A percentile compares a stretch with the other conserved stretches of the same genome.
These are phyloP conservation scores for Potamilus streckersoni DNA, from an alignment of 1,140 invertebrate species.

Conservation along the genomic window DNA sequence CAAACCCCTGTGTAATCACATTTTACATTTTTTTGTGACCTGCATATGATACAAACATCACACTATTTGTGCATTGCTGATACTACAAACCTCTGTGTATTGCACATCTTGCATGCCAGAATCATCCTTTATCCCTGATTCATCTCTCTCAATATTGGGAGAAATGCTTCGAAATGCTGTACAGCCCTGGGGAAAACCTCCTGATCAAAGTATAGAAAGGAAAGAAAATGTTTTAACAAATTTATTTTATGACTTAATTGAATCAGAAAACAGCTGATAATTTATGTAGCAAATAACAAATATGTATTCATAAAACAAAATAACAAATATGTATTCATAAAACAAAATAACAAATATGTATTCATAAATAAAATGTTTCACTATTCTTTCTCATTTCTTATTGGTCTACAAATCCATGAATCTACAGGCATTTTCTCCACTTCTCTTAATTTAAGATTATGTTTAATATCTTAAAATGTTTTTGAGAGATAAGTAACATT, in stretches of 20 bases:
- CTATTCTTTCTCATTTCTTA: no score
- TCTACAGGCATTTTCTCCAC: no score
- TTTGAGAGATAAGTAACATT: no score
- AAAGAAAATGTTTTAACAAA: background rate
- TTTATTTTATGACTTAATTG: background rate
- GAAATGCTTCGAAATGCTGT: slow-evolving; percentile 85
- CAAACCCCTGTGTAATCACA: no score
- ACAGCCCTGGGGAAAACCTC: slow-evolving; percentile 79
- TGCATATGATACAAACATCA: no score
- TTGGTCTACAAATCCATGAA: no score
- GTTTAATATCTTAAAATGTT: no score
- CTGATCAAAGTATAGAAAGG: slow-evolving; percentile 41
- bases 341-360: background rate
- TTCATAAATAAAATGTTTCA: no score
- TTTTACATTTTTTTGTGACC: no score
- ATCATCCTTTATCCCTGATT: slow-evolving; percentile 66
- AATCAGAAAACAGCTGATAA: background rate
- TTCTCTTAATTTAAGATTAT: no score
- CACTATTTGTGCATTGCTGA: background rate
- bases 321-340: background rate
- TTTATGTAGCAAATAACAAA: background rate
- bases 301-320: background rate
- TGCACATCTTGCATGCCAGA: slow-evolving; percentile 85
- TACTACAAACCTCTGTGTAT: slow-evolving; percentile 78
- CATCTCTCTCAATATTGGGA: slow-evolving; percentile 81